Conservation (phyloP, 2,113 vertebrate genomes). For the Embiotoca jacksoni region DNA sequence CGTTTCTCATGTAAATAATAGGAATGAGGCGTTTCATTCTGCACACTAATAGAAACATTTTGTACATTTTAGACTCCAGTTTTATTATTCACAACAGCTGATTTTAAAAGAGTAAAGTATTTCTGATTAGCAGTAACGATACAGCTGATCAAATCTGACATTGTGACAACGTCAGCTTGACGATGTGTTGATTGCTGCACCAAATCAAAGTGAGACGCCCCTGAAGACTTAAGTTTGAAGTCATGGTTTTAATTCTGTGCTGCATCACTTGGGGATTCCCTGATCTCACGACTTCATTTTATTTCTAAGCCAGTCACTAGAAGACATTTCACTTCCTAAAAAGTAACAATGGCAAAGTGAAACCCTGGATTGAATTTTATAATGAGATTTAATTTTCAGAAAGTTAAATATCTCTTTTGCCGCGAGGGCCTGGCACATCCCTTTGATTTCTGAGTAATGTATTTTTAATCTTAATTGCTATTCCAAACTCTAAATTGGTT, state of each 20-base stretch:
- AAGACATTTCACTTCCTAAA: slow-evolving; percentile 23
- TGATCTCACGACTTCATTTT: slow-evolving; percentile 28
- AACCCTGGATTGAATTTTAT: slow-evolving; percentile 6
- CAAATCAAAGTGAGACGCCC: slow-evolving; percentile 14
- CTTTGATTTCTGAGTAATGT: not conserved
- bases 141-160: not conserved
- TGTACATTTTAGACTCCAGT: not conserved
- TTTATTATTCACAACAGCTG: not conserved
- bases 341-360: slow-evolving; percentile 1
- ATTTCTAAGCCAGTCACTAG: slow-evolving; percentile 17
- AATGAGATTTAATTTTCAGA: not conserved
- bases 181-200: not conserved
- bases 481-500: not conserved
- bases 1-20: no score
- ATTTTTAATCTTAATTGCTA: not conserved
- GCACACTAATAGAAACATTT: not conserved
- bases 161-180: not conserved
- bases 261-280: slow-evolving; percentile 1
- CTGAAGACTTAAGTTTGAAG: slow-evolving; percentile 14
- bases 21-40: not conserved
- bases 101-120: no score
- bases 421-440: not conserved
- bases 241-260: slow-evolving; percentile 9
- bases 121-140: not conserved
- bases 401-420: not conserved